Conservation (phyloP, 2,113 vertebrate genomes). For the Chascanopsetta lugubris region DNA sequence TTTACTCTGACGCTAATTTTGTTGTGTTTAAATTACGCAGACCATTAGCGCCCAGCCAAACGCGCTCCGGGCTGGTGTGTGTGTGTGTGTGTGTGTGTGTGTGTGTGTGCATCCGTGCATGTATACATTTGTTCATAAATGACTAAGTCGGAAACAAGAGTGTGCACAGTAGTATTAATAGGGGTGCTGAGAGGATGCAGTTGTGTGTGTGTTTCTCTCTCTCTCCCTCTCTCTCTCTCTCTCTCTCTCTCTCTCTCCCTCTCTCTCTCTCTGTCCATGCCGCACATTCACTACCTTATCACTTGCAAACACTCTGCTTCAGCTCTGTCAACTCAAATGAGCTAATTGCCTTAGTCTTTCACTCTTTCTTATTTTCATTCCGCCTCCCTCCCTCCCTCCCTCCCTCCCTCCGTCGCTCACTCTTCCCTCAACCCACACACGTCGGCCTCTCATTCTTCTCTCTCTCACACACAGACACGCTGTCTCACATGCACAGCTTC, state of each 20-base stretch:
- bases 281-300: slow-evolving; percentile 64
- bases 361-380: slow-evolving; percentile 60
- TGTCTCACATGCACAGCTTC: slow-evolving; percentile 35
- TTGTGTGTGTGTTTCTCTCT: no score
- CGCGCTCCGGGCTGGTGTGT: slow-evolving; percentile 42
- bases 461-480: slow-evolving; percentile 1
- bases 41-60: slow-evolving; percentile 67
- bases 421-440: slow-evolving; percentile 46
- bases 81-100: neutral
- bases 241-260: slow-evolving; percentile 50
- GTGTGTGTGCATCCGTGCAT: neutral
- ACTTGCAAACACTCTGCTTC: slow-evolving; percentile 68
- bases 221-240: no score
- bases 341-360: slow-evolving; percentile 70
- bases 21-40: slow-evolving; percentile 72
- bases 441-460: slow-evolving; percentile 6
- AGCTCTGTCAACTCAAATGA: slow-evolving; percentile 68
- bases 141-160: slow-evolving; percentile 56
- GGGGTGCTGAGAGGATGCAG: slow-evolving; percentile 53
- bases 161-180: slow-evolving; percentile 67
- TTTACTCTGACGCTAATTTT: slow-evolving; percentile 64
- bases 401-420: slow-evolving; percentile 26
- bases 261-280: slow-evolving; percentile 50
- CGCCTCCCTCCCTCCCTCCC: slow-evolving; percentile 24
- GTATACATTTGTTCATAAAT: slow-evolving; percentile 45